These are phyloP conservation scores for Patagioenas fasciata DNA, from an alignment of 2,113 vertebrate genomes.

Conservation along the genomic window DNA sequence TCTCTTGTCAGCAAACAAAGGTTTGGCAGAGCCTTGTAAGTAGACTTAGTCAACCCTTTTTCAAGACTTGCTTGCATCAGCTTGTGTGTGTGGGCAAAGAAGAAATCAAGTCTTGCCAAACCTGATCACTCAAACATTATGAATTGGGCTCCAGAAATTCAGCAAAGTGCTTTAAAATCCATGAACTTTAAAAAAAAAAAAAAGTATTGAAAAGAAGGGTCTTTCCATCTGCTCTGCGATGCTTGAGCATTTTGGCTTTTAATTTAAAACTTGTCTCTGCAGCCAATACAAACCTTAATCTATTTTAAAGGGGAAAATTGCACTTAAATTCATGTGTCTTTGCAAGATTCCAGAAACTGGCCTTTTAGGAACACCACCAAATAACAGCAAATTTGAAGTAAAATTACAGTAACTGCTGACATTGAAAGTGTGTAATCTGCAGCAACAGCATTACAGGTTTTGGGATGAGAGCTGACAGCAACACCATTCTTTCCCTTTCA, in stretches of 20 bases:
- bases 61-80: neutral
- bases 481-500: neutral
- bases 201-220: neutral
- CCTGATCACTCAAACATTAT: neutral
- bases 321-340: neutral
- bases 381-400: neutral
- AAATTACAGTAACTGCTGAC: neutral
- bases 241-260: neutral
- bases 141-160: neutral
- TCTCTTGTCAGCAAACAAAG: slow-evolving; percentile 25
- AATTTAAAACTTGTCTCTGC: neutral
- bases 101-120: slow-evolving; percentile 2
- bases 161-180: neutral
- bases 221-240: neutral
- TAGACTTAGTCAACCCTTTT: neutral
- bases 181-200: neutral
- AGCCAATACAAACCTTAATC: neutral
- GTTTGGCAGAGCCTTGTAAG: neutral
- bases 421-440: neutral
- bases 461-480: neutral
- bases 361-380: neutral
- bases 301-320: neutral
- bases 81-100: neutral
- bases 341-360: neutral
- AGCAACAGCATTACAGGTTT: neutral